Conservation (phyloP, 2,888 invertebrate species). For the Frankliniella intonsa region DNA sequence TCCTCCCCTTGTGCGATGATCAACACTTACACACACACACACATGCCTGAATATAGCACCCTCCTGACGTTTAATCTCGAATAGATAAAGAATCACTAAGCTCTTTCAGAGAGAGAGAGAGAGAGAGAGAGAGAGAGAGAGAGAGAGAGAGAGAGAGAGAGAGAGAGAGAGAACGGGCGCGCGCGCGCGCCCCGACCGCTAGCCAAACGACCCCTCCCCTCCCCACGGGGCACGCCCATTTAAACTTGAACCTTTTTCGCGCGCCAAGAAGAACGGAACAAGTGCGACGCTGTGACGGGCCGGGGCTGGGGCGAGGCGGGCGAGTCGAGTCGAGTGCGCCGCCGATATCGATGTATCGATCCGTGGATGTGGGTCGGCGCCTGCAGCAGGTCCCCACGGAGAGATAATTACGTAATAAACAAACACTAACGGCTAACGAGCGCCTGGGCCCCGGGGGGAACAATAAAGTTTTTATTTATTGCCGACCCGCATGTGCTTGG, state of each 20-base stretch:
- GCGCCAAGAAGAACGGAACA: too few species aligned
- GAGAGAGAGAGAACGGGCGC: background rate
- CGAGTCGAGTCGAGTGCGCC: too few species aligned
- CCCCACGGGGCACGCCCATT: background rate
- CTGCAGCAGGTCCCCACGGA: background rate
- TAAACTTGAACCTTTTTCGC: too few species aligned
- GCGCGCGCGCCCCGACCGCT: background rate
- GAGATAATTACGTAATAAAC: background rate
- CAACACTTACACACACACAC: background rate
- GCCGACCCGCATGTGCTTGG: background rate
- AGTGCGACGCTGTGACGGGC: too few species aligned
- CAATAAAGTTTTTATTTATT: background rate
- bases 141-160: too few species aligned
- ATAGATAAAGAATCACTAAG: background rate
- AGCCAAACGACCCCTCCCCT: background rate
- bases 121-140: too few species aligned
- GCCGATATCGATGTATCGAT: background rate
- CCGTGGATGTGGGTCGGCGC: background rate
- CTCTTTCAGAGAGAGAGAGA: background rate
- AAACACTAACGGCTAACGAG: background rate
- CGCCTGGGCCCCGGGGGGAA: background rate
- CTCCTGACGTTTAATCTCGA: background rate
- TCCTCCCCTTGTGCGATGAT: background rate
- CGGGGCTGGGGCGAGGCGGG: too few species aligned
- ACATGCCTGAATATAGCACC: conserved; percentile 10